Percentiles rank a stretch among this genome's conserved stretches.
Evolutionary conservation across 2,113 vertebrate genomes (phyloP).

Genomic region (Dinomys branickii): DNA sequence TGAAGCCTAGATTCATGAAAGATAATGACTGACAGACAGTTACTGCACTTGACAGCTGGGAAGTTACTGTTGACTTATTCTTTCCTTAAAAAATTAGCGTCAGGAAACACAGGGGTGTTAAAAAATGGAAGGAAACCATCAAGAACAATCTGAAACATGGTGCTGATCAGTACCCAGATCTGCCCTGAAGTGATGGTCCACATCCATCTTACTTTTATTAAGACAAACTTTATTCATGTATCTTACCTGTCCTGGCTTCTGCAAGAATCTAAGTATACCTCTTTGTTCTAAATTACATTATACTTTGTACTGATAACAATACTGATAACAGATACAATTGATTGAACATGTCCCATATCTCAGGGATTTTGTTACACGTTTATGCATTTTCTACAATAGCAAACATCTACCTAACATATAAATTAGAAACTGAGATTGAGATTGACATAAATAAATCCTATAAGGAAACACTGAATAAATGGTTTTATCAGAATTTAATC

Average conservation of each 20-base stretch:
- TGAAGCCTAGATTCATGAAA: not conserved
- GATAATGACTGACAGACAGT: not conserved
- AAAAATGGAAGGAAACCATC: not conserved
- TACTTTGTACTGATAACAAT: not conserved
- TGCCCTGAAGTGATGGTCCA: not conserved
- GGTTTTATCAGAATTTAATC: not conserved
- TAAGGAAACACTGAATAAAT: not conserved
- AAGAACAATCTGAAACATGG: not conserved
- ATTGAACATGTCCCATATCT: not conserved
- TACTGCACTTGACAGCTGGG: not conserved
- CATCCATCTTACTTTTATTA: not conserved
- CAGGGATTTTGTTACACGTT: not conserved
- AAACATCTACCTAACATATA: not conserved
- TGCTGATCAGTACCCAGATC: rapidly evolving
- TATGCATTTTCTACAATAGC: not conserved
- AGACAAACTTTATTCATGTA: not conserved
- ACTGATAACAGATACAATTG: not conserved
- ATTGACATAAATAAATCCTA: not conserved
- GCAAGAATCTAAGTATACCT: not conserved
- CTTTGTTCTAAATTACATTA: not conserved
- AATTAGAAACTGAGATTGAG: not conserved
- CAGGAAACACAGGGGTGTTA: rapidly evolving
- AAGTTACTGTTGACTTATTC: not conserved
- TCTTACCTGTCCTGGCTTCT: not conserved
- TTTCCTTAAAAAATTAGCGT: not conserved